Evolutionary conservation across 2,888 invertebrate species (phyloP).

Genomic region (Salticus scenicus): DNA sequence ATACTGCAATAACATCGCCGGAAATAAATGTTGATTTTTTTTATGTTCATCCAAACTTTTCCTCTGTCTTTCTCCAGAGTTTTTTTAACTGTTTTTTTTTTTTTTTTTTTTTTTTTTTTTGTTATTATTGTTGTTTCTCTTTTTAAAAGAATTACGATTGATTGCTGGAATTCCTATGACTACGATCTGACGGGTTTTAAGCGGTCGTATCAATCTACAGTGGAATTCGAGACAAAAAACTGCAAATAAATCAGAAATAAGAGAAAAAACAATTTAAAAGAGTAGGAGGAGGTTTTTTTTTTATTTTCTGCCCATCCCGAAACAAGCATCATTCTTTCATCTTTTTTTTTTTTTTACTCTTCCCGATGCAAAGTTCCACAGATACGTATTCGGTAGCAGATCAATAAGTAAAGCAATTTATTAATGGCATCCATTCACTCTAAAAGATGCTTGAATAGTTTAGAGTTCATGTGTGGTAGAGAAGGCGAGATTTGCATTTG

Average conservation of each 20-base stretch:
- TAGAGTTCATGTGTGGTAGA: not conserved
- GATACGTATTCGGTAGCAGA: constrained; percentile 2
- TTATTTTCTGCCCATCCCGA: not conserved
- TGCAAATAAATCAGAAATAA: constrained; percentile 59
- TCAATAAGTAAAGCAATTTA: constrained; percentile 15
- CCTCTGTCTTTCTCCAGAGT: constrained; percentile 18
- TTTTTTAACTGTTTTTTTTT: constrained; percentile 29
- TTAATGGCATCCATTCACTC: not conserved
- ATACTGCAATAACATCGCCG: constrained; percentile 56
- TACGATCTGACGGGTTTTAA: constrained; percentile 66
- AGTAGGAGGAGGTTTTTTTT: constrained; percentile 11
- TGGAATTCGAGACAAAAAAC: constrained; percentile 59
- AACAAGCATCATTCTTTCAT: constrained; percentile 11
- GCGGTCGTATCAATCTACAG: constrained; percentile 56
- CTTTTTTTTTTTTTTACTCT: not conserved
- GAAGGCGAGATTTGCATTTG: not conserved
- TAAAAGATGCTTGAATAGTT: not conserved
- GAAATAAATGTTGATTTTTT: constrained; percentile 64
- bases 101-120: constrained; percentile 49
- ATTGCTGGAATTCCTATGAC: constrained; percentile 66
- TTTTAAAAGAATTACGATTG: constrained; percentile 66
- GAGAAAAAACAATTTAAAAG: constrained; percentile 23
- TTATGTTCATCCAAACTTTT: constrained; percentile 32
- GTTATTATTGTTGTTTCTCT: constrained; percentile 46
- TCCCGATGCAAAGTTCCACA: not conserved